Evolutionary conservation across 2,113 vertebrate species (phyloP), one percentile per base, ranked within the genome.

Genomic region (Neopipo cinnamomea): DNA sequence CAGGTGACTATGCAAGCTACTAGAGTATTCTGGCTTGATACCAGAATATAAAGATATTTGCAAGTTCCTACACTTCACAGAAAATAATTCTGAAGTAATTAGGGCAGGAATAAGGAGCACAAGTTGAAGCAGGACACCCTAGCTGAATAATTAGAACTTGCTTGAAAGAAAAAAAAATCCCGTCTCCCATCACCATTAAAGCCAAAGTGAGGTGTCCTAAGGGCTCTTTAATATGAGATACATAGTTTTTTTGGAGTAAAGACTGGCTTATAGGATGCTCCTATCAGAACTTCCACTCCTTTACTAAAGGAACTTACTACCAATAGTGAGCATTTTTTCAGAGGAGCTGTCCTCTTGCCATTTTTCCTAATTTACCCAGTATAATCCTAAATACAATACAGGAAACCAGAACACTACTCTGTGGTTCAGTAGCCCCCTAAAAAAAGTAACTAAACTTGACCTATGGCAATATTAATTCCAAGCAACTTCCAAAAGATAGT

Each of bases 41-140:
- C 5, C 35, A 80, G 63, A 91, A 73, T 68, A 31, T n/a, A 59
- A 88, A 88, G n/a, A 31, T n/a, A 94, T 75, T 95, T 95, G 33
- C 66, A 91, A 88, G 66, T 70, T 91, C 14, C 23, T 95, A 49
- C 18, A n/a, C 6, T 58, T 31, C 2, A 1, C 3, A 14, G 53
- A 91, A 95, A 82, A 78, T 72, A 75, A 85, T 88, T 94, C 39
- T 89, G 66, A 91, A 94, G 81, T 91, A 89, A 85, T 81, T 71
- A 85, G 24, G 41, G 11, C 24, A 68, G 37, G 49, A 91, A 70
- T 70, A 93, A 79, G 68, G 22, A 88, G 8, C 58, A 58, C 49
- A 95, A 85, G 75, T 85, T 88, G 75, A 85, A 95, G 67, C 71
- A 90, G n/a, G 13, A 76, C 19, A 79, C 8, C 8, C 22, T 53